Percentiles rank a stretch among this genome's conserved stretches.
Conservation (phyloP, 2,888 invertebrate genomes). For the Heliconius aoede region DNA sequence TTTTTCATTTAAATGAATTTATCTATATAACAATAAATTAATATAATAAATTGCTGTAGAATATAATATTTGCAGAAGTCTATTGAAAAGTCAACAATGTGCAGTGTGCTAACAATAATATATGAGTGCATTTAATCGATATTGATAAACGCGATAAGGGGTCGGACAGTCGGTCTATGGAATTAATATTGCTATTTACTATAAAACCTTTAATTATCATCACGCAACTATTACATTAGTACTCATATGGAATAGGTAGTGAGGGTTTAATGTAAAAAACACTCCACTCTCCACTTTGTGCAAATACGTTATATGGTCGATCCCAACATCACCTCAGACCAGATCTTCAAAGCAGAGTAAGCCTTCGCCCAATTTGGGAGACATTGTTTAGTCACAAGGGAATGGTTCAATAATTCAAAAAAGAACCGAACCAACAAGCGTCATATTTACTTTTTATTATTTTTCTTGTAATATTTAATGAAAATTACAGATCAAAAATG, state of each 20-base stretch:
- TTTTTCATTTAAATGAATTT: too few relatives aligned
- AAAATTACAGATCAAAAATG: slow-evolving; percentile 80
- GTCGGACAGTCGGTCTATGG: neutral
- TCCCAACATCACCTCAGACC: too few relatives aligned
- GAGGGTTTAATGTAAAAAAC: too few relatives aligned
- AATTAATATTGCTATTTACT: neutral
- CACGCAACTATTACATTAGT: neutral
- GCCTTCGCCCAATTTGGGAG: neutral
- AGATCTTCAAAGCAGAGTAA: too few relatives aligned
- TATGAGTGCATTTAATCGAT: neutral
- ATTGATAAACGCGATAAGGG: neutral
- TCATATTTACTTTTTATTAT: too few relatives aligned
- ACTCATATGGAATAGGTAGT: too few relatives aligned
- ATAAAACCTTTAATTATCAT: neutral
- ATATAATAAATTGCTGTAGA: neutral
- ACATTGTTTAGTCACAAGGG: too few relatives aligned
- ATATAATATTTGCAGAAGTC: neutral
- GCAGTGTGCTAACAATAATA: neutral
- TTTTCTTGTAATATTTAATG: neutral
- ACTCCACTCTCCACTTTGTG: too few relatives aligned
- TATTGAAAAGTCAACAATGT: neutral
- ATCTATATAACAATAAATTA: too few relatives aligned
- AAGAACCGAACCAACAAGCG: too few relatives aligned
- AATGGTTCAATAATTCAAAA: too few relatives aligned
- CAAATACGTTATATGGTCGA: too few relatives aligned